Conservation (phyloP, 2,797 vertebrate genomes). For the Threskiornis aethiopicus region DNA sequence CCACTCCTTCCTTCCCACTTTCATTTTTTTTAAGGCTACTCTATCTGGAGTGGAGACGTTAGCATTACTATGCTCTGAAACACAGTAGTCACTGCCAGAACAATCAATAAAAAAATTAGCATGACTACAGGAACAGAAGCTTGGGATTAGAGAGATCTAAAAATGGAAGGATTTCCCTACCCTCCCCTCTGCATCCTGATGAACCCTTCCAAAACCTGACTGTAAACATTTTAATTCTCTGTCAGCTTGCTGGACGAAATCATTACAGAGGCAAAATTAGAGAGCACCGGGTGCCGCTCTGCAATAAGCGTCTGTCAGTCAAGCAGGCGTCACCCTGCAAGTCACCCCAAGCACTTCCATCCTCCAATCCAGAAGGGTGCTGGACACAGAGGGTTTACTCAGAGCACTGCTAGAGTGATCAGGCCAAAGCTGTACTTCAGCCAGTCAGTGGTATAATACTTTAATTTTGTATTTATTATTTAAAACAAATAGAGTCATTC, state of each 20-base stretch:
- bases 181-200: neutral
- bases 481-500: neutral
- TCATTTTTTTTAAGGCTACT: neutral
- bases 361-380: neutral
- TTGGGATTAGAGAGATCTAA: neutral
- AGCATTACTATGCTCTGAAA: neutral
- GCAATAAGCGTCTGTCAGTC: neutral
- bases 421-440: neutral
- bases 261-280: neutral
- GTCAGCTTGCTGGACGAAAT: neutral
- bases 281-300: neutral
- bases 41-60: neutral
- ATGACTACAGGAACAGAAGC: neutral
- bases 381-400: neutral
- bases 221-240: constrained; percentile 10
- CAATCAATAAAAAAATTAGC: neutral
- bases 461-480: neutral
- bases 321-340: neutral
- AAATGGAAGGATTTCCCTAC: neutral
- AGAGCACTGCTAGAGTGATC: neutral
- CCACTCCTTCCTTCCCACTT: neutral
- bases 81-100: neutral
- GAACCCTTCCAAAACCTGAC: neutral
- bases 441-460: neutral
- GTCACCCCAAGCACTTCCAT: neutral